A percentile compares a stretch with the other conserved stretches of the same genome.
These are phyloP conservation scores for Trichacis sp. DNA, from an alignment of 2,888 invertebrate genomes.

Conservation along the genomic window DNA sequence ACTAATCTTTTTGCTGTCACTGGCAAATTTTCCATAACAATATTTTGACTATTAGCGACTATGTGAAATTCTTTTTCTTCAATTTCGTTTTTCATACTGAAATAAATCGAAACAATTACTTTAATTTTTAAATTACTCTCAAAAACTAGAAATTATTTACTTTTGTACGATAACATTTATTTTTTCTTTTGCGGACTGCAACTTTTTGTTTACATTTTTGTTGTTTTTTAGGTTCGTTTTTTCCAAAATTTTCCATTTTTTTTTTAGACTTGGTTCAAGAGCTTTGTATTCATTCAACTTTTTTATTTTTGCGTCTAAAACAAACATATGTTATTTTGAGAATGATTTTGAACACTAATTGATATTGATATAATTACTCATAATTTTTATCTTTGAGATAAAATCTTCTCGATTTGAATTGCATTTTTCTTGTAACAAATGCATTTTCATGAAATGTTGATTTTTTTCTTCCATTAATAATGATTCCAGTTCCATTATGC, in stretches of 20 bases:
- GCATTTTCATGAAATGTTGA: conserved; percentile 42
- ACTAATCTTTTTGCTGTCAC: conserved; percentile 52
- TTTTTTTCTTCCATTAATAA: conserved; percentile 39
- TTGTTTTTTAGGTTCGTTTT: conserved; percentile 44
- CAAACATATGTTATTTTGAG: not conserved
- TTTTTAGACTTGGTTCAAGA: conserved; percentile 40
- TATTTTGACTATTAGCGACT: conserved; percentile 50
- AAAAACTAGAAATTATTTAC: too few relatives aligned
- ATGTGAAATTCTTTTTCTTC: conserved; percentile 49
- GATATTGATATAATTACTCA: too few relatives aligned
- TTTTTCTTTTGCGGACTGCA: conserved; percentile 48
- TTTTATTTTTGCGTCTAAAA: conserved; percentile 57
- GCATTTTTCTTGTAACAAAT: conserved; percentile 47
- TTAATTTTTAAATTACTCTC: too few relatives aligned
- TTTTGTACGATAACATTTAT: conserved; percentile 55
- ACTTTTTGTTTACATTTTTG: conserved; percentile 39
- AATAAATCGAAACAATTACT: too few relatives aligned
- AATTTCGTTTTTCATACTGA: conserved; percentile 57
- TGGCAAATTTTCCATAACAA: conserved; percentile 45
- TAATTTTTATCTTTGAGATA: conserved; percentile 52
- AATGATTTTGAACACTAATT: conserved; percentile 17
- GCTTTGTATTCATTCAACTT: conserved; percentile 57
- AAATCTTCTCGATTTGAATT: conserved; percentile 45
- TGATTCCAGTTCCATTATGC: conserved; percentile 33
- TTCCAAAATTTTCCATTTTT: conserved; percentile 47